Conservation (phyloP, 2,797 vertebrate species). For the Pelobates cultripes region DNA sequence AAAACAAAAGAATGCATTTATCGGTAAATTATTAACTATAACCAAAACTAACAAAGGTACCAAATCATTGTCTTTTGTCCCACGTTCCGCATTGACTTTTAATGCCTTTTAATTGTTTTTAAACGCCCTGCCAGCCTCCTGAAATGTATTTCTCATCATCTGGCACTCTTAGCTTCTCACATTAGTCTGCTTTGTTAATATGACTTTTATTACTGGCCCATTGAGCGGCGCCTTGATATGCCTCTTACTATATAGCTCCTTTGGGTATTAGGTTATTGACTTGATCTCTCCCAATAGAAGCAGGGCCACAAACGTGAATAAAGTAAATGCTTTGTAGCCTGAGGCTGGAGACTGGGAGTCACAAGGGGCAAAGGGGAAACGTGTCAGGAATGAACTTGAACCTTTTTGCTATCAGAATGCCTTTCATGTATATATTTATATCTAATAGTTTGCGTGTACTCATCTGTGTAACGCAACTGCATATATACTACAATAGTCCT, state of each 20-base stretch:
- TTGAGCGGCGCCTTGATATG: constrained; percentile 54
- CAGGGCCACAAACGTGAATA: neutral
- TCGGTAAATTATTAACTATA: constrained; percentile 41
- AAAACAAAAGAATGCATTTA: constrained; percentile 16
- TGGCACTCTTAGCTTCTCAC: constrained; percentile 78
- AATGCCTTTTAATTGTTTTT: constrained; percentile 90
- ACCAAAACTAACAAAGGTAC: constrained; percentile 6
- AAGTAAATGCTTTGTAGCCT: constrained; percentile 1
- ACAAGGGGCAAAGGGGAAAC: neutral
- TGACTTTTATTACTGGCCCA: constrained; percentile 64
- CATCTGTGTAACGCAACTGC: too few relatives aligned
- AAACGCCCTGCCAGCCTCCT: constrained; percentile 86
- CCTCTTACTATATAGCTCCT: constrained; percentile 40
- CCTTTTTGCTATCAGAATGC: too few relatives aligned
- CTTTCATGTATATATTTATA: too few relatives aligned
- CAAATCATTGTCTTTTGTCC: constrained; percentile 70
- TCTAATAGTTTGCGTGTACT: too few relatives aligned
- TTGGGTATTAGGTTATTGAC: constrained; percentile 19
- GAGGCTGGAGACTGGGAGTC: neutral
- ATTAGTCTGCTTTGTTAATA: constrained; percentile 65
- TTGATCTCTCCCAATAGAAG: neutral
- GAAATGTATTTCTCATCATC: constrained; percentile 93
- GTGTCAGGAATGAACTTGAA: neutral
- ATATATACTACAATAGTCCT: too few relatives aligned
- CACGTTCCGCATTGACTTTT: constrained; percentile 87